phyloP scores from a whole-genome alignment of 1,140 invertebrate species.

The Coelopa frigida region DNA sequence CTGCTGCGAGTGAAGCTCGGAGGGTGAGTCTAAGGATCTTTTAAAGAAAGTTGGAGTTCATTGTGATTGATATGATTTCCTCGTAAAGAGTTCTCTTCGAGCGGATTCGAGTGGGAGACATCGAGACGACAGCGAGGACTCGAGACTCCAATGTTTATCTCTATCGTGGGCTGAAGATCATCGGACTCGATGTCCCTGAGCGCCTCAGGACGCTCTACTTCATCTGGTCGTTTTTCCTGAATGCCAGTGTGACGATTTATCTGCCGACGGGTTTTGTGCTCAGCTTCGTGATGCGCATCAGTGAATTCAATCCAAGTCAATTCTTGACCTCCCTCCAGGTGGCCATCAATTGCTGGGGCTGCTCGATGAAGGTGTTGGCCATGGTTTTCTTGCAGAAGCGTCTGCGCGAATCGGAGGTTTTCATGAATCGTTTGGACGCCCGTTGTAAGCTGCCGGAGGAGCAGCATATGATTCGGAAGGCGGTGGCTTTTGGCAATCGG shows the following conservation, averaged over 20 bases:
- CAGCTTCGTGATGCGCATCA: slow-evolving; percentile 16
- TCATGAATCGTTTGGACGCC: slow-evolving; percentile 14
- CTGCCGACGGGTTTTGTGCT: slow-evolving; percentile 20
- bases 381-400: slow-evolving; percentile 10
- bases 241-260: slow-evolving; percentile 9
- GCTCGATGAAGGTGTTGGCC: slow-evolving; percentile 19
- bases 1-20: no score
- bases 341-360: slow-evolving; percentile 19
- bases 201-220: slow-evolving; percentile 1
- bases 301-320: slow-evolving; percentile 17
- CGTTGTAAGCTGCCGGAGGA: slow-evolving; percentile 8
- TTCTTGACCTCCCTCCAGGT: slow-evolving; percentile 22
- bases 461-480: slow-evolving; percentile 5
- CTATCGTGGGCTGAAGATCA: neutral
- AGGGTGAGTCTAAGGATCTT: no score
- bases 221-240: slow-evolving; percentile 9
- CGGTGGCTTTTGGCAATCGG: slow-evolving; percentile 14
- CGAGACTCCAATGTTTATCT: neutral
- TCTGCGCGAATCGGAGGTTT: slow-evolving; percentile 12
- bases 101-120: no score
- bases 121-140: no score
- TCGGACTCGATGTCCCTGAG: slow-evolving; percentile 4
- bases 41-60: no score
- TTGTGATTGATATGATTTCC: no score
- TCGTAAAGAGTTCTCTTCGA: no score